These are phyloP conservation scores for Pseudochaenichthys georgianus DNA, from an alignment of 2,797 vertebrate species.

Conservation along the genomic window DNA sequence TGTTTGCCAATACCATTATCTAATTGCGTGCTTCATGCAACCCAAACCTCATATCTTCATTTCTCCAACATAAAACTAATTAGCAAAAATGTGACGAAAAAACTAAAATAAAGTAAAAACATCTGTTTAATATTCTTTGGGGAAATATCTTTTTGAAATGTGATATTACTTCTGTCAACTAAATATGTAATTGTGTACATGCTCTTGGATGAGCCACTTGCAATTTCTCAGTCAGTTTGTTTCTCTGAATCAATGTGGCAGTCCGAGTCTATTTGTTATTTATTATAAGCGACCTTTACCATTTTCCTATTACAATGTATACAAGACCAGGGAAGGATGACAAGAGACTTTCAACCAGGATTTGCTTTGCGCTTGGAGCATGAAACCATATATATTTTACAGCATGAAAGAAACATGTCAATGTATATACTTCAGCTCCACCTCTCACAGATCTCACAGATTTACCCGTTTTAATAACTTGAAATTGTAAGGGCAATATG, in stretches of 20 bases:
- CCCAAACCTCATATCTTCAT: neutral
- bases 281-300: constrained; percentile 21
- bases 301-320: neutral
- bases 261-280: neutral
- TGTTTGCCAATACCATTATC: neutral
- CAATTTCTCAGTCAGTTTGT: constrained; percentile 7
- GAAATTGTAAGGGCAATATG: constrained; percentile 6
- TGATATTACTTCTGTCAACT: constrained; percentile 19
- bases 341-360: neutral
- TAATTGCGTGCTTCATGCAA: neutral
- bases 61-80: neutral
- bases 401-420: constrained; percentile 7
- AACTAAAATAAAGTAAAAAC: constrained; percentile 3
- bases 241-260: neutral
- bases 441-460: constrained; percentile 21
- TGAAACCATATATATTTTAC: constrained; percentile 5
- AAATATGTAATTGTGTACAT: constrained; percentile 17
- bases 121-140: neutral
- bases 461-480: neutral
- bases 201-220: neutral
- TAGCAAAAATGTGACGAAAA: neutral
- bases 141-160: constrained; percentile 13
- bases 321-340: neutral
- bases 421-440: neutral
- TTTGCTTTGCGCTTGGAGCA: neutral